Base-by-base conservation (phyloP, 2,113 vertebrate species). In the Amazona vittata region DNA sequence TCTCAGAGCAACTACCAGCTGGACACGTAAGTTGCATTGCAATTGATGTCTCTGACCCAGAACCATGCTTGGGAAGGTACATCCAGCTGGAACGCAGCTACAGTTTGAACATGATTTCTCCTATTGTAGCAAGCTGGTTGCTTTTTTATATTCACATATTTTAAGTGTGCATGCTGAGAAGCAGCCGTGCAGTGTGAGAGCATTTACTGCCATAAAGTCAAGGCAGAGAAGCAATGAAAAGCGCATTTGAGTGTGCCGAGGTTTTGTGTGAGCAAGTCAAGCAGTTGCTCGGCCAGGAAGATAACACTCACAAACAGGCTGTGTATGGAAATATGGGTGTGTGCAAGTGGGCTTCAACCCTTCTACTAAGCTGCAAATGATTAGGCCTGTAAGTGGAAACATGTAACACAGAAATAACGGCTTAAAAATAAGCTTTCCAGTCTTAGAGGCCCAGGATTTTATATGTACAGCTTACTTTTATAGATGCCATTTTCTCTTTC, bases 371-470 rank as follows among this genome's bases (percentile, higher is more conserved):
- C 86, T 92, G 83, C 50, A 75, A 52, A 59, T 74, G 69, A 82
- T 79, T 55, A 93, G 80, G 50, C 17, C 71, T 62, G 71, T 75
- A 85, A 78, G 67, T 82, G 70, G 86, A 85, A 92, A 90, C 47
- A 73, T 52, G 67, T 14, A 71, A 68, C 15, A 37, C 29, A 92
- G 65, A 90, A 93, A 94, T 71, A 92, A 46, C 65, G 21, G 55
- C 49, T 78, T 81, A 68, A 87, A 84, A 95, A 87, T 94, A 87
- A 70, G 86, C 46, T 87, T 95, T 94, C 92, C 62, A 77, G 37
- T 15, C 47, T 84, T 84, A 41, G 74, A 60, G 28, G 22, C 64
- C 82, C 60, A 81, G 55, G 49, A 62, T 76, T 82, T 94, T 78
- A 8, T 79, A 75, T 47, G 88, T 90, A 15, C 41, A 50, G 70